Conservation (phyloP, 2,797 vertebrate species). For the Gadopsis bispinosus region DNA sequence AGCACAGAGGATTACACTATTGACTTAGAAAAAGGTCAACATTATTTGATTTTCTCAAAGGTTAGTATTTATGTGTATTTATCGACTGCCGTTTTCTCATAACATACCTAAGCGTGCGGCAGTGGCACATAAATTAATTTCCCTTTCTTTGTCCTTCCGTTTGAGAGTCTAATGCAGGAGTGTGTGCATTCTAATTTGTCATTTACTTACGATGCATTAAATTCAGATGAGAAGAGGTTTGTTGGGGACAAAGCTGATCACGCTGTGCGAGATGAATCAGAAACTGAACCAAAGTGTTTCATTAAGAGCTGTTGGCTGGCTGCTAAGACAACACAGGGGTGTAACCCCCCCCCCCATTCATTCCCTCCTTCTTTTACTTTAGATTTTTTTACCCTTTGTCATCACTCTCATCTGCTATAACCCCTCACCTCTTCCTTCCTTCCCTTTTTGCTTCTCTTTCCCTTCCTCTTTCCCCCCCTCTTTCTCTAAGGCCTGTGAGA, state of each 20-base stretch:
- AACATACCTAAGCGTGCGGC: constrained; percentile 30
- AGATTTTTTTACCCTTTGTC: constrained; percentile 5
- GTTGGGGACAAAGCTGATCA: constrained; percentile 70
- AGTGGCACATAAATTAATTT: constrained; percentile 40
- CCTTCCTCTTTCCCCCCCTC: constrained; percentile 3
- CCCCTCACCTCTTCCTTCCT: constrained; percentile 5
- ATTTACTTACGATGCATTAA: constrained; percentile 61
- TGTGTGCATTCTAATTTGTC: constrained; percentile 57
- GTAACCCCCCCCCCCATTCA: constrained; percentile 41
- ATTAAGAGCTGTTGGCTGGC: constrained; percentile 75
- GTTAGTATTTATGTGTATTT: constrained; percentile 79
- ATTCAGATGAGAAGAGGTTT: constrained; percentile 60
- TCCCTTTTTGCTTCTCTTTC: constrained; percentile 16
- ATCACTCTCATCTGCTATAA: constrained; percentile 16
- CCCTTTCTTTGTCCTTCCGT: constrained; percentile 52
- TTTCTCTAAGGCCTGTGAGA: constrained; percentile 45
- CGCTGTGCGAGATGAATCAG: constrained; percentile 67
- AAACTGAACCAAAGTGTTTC: constrained; percentile 78
- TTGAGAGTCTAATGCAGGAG: constrained; percentile 39
- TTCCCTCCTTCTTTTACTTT: constrained; percentile 22
- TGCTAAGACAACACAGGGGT: constrained; percentile 64
- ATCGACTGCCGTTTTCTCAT: constrained; percentile 69
- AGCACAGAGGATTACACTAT: constrained; percentile 70
- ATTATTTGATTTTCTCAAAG: constrained; percentile 81
- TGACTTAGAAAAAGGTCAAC: constrained; percentile 78